These are phyloP conservation scores for Neoarius graeffei DNA, from an alignment of 2,113 vertebrate genomes.

Conservation along the genomic window DNA sequence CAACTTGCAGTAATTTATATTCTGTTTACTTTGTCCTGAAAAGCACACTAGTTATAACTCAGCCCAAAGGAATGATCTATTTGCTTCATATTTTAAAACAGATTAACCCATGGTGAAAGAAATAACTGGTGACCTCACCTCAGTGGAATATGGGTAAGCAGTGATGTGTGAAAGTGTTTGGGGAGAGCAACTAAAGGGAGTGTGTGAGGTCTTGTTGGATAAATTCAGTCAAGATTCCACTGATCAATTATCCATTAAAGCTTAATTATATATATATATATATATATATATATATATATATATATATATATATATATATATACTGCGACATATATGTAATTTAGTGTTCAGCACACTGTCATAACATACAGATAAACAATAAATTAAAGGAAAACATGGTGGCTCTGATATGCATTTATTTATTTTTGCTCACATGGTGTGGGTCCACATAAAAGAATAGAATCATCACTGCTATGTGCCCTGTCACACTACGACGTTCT, in stretches of 20 bases:
- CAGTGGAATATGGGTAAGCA: conserved; percentile 68
- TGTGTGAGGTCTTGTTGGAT: background rate
- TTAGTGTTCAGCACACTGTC: background rate
- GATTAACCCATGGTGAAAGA: conserved; percentile 65
- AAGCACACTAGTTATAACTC: conserved; percentile 61
- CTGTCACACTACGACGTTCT: no score
- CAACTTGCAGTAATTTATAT: conserved; percentile 60
- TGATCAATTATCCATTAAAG: conserved; percentile 13
- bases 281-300: background rate
- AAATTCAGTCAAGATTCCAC: background rate
- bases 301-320: background rate
- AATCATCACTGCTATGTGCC: background rate
- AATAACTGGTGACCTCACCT: conserved; percentile 71
- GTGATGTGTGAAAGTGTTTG: conserved; percentile 69
- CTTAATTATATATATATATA: background rate
- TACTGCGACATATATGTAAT: background rate
- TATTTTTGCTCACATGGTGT: background rate
- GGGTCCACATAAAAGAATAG: background rate
- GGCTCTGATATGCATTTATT: background rate
- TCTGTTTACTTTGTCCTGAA: conserved; percentile 65
- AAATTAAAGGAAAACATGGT: background rate
- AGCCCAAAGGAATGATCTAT: conserved; percentile 59
- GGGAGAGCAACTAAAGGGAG: conserved; percentile 53
- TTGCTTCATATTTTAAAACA: conserved; percentile 68
- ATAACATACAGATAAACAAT: background rate